phyloP scores from a whole-genome alignment of 2,888 invertebrate species.

The Anoncus sp. region DNA sequence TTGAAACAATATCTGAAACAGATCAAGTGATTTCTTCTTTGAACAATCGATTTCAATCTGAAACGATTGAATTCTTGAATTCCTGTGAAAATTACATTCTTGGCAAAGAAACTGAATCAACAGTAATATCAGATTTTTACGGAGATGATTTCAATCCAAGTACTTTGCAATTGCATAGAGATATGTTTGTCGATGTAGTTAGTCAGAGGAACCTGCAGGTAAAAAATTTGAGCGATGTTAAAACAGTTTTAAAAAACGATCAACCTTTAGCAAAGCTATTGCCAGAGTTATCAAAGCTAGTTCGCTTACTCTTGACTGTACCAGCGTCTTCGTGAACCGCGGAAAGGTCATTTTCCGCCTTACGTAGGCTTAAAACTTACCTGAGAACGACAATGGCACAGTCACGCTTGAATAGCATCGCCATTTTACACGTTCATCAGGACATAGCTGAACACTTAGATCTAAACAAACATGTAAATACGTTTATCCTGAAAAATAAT shows the following conservation, averaged over 20 bases:
- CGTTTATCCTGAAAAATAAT: background rate
- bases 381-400: slow-evolving; percentile 52
- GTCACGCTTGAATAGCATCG: slow-evolving; percentile 35
- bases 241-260: slow-evolving; percentile 35
- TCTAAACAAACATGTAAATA: background rate
- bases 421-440: slow-evolving; percentile 43
- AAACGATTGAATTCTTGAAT: slow-evolving; percentile 34
- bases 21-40: slow-evolving; percentile 41
- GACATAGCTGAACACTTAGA: no score
- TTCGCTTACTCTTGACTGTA: slow-evolving; percentile 39
- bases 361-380: slow-evolving; percentile 58
- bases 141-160: slow-evolving; percentile 21
- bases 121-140: slow-evolving; percentile 10
- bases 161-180: slow-evolving; percentile 29
- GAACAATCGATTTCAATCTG: slow-evolving; percentile 33
- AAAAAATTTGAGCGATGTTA: slow-evolving; percentile 23
- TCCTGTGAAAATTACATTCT: slow-evolving; percentile 36
- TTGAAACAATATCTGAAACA: slow-evolving; percentile 39
- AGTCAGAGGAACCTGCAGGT: slow-evolving; percentile 28
- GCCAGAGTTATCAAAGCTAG: slow-evolving; percentile 39
- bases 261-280: slow-evolving; percentile 30
- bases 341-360: slow-evolving; percentile 59
- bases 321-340: slow-evolving; percentile 59
- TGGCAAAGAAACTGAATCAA: slow-evolving; percentile 5
- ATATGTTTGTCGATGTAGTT: slow-evolving; percentile 43